Conservation (phyloP, 2,113 vertebrate genomes). For the Pogona vitticeps region DNA sequence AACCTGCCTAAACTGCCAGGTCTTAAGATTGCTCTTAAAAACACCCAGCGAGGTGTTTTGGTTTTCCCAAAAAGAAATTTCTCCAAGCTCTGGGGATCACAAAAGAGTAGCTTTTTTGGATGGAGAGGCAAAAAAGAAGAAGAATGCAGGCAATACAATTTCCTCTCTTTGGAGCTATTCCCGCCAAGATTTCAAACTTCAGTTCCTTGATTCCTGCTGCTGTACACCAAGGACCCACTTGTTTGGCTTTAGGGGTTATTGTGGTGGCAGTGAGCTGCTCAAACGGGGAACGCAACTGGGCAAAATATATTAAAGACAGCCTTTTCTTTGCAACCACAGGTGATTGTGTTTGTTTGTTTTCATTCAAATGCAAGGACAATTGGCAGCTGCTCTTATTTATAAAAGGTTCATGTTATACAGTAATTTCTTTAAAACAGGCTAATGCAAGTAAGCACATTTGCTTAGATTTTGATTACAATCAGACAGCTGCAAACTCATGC, state of each 20-base stretch:
- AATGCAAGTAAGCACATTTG: not conserved
- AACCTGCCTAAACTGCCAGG: no score
- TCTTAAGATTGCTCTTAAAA: no score
- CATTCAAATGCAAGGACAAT: not conserved
- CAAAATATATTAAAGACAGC: not conserved
- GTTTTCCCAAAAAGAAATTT: no score
- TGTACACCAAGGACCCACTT: not conserved
- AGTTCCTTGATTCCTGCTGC: not conserved
- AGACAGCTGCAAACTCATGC: no score
- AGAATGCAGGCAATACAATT: no score
- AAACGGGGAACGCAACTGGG: not conserved
- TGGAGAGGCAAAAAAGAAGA: no score
- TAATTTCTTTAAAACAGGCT: not conserved
- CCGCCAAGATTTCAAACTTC: not conserved
- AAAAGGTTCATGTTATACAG: not conserved
- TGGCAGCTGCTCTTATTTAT: not conserved
- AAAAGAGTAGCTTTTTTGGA: no score
- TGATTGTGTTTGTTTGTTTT: not conserved
- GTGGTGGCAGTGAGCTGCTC: not conserved
- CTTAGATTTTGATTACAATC: no score
- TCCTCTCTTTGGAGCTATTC: no score
- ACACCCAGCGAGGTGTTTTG: no score
- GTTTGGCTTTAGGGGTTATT: not conserved
- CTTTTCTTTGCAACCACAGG: not conserved
- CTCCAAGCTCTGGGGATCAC: no score